Conservation (phyloP, 2,113 vertebrate genomes). For the Tetrao urogallus region DNA sequence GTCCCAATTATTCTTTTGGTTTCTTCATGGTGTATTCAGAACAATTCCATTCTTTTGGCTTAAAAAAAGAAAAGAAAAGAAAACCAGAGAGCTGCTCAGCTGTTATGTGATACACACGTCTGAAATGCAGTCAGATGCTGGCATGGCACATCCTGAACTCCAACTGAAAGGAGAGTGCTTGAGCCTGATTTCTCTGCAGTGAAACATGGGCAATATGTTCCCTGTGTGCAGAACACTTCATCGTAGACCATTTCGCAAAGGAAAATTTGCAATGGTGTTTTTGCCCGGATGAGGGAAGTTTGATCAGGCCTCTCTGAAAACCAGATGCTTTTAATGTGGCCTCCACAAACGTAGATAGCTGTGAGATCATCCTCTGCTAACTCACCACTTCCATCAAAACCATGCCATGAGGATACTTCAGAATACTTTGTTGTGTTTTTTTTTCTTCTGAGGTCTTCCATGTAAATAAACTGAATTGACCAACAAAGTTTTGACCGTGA, state of each 20-base stretch:
- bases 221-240: not conserved
- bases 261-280: not conserved
- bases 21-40: not conserved
- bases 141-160: not conserved
- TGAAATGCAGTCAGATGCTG: not conserved
- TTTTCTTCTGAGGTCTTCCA: constrained; percentile 39
- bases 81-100: not conserved
- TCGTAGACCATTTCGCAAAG: not conserved
- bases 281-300: not conserved
- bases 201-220: not conserved
- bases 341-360: not conserved
- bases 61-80: not conserved
- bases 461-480: constrained; percentile 70
- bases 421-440: not conserved
- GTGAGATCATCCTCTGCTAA: not conserved
- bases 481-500: constrained; percentile 78
- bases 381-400: not conserved
- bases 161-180: not conserved
- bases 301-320: not conserved
- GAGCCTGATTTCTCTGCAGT: not conserved
- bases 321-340: not conserved
- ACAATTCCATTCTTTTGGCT: not conserved
- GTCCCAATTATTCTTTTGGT: not conserved
- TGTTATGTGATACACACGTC: not conserved
- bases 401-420: not conserved